Conservation (phyloP, 1,140 invertebrate genomes). For the Manduca sexta region DNA sequence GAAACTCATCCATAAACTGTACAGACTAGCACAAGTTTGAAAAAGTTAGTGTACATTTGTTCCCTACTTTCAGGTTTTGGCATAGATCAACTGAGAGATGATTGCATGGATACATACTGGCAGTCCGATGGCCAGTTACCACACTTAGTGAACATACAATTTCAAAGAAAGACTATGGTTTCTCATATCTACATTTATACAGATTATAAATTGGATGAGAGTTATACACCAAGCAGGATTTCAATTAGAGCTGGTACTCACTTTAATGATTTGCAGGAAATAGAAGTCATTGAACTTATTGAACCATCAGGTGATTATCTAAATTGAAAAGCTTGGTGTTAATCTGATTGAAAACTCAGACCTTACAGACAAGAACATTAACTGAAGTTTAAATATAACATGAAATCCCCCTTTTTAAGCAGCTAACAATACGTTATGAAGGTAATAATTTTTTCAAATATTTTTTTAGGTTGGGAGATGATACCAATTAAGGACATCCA, state of each 20-base stretch:
- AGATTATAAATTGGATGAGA: constrained; percentile 98
- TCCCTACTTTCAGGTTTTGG: constrained; percentile 89
- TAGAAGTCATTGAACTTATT: constrained; percentile 94
- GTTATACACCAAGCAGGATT: constrained; percentile 97
- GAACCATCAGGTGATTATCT: constrained; percentile 85
- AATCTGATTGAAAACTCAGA: too few species aligned
- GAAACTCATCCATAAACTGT: neutral
- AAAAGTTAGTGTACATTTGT: too few species aligned
- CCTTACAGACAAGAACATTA: too few species aligned
- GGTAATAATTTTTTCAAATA: neutral
- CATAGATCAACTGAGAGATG: constrained; percentile 96
- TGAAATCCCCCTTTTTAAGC: too few species aligned
- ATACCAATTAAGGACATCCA: constrained; percentile 93
- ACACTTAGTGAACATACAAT: constrained; percentile 98
- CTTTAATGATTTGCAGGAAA: constrained; percentile 98
- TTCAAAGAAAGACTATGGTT: constrained; percentile 95
- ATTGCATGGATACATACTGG: constrained; percentile 98
- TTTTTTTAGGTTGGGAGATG: constrained; percentile 90
- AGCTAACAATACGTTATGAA: too few species aligned
- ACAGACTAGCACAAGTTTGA: neutral
- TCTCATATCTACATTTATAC: constrained; percentile 97
- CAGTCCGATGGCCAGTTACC: constrained; percentile 99
- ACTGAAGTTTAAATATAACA: too few species aligned
- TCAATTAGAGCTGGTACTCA: constrained; percentile 96
- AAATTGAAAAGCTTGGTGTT: neutral